Percentiles rank a stretch among this genome's conserved stretches.
Evolutionary conservation across 2,888 invertebrate genomes (phyloP).

Genomic region (Drosophila conformis): DNA sequence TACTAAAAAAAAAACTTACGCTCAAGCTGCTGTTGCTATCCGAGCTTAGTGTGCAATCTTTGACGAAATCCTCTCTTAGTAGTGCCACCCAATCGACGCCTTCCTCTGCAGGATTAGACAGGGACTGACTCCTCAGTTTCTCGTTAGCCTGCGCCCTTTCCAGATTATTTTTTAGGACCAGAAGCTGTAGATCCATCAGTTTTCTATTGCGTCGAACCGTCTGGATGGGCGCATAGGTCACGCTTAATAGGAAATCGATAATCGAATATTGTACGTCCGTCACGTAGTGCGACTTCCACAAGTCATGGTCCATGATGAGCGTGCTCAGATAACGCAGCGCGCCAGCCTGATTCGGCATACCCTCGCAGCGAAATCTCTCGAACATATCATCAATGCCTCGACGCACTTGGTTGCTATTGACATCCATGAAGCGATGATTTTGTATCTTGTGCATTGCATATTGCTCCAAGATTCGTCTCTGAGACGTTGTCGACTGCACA

Average conservation of each 20-base stretch:
- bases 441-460: slow-evolving; percentile 83
- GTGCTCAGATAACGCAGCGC: slow-evolving; percentile 83
- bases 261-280: slow-evolving; percentile 86
- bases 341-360: slow-evolving; percentile 85
- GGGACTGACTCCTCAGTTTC: neutral
- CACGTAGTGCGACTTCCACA: slow-evolving; percentile 79
- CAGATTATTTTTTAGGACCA: slow-evolving; percentile 19
- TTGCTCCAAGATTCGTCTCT: slow-evolving; percentile 84
- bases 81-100: slow-evolving; percentile 54
- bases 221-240: slow-evolving; percentile 84
- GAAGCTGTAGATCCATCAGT: slow-evolving; percentile 55
- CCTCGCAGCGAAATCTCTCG: slow-evolving; percentile 85
- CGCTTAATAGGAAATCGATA: slow-evolving; percentile 85
- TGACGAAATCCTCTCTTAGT: slow-evolving; percentile 70
- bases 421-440: slow-evolving; percentile 83
- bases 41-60: neutral
- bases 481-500: slow-evolving; percentile 83
- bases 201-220: slow-evolving; percentile 71
- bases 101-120: slow-evolving; percentile 6
- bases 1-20: slow-evolving; percentile 59
- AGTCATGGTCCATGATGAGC: slow-evolving; percentile 72
- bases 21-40: slow-evolving; percentile 75
- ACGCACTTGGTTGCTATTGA: slow-evolving; percentile 85
- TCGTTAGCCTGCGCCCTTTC: neutral
- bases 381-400: slow-evolving; percentile 84